phyloP scores from a whole-genome alignment of 2,888 invertebrate genomes.

The Bembecia ichneumoniformis region DNA sequence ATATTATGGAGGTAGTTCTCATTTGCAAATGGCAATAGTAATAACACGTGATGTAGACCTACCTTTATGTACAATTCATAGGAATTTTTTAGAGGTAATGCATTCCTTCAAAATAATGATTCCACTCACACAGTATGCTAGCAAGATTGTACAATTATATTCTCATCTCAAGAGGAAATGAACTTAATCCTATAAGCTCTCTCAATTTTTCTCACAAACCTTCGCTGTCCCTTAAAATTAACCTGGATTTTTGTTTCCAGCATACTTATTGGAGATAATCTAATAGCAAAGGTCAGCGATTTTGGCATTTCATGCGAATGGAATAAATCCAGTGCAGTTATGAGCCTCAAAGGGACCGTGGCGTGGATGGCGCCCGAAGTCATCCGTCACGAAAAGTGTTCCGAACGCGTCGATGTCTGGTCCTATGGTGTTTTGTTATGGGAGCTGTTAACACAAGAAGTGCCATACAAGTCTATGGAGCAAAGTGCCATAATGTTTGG shows the following conservation, averaged over 20 bases:
- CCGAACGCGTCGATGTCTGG: constrained; percentile 99
- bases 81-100: too few relatives aligned
- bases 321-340: constrained; percentile 94
- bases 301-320: constrained; percentile 97
- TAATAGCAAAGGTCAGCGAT: constrained; percentile 95
- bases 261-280: constrained; percentile 85
- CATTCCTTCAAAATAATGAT: too few relatives aligned
- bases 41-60: too few relatives aligned
- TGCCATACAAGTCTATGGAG: constrained; percentile 75
- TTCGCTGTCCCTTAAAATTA: too few relatives aligned
- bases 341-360: constrained; percentile 98
- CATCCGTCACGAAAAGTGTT: constrained; percentile 95
- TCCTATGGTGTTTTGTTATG: constrained; percentile 98
- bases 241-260: constrained; percentile 46
- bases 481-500: constrained; percentile 98
- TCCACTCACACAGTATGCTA: too few relatives aligned
- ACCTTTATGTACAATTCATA: too few relatives aligned
- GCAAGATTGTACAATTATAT: too few relatives aligned
- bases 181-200: too few relatives aligned
- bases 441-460: constrained; percentile 89
- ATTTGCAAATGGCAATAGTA: too few relatives aligned
- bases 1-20: too few relatives aligned
- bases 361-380: constrained; percentile 99
- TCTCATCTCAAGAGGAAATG: too few relatives aligned
- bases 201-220: too few relatives aligned